Evolutionary conservation across 2,888 invertebrate genomes (phyloP), one percentile per base, ranked within the genome.

Genomic region (Tanytarsus gracilentus): DNA sequence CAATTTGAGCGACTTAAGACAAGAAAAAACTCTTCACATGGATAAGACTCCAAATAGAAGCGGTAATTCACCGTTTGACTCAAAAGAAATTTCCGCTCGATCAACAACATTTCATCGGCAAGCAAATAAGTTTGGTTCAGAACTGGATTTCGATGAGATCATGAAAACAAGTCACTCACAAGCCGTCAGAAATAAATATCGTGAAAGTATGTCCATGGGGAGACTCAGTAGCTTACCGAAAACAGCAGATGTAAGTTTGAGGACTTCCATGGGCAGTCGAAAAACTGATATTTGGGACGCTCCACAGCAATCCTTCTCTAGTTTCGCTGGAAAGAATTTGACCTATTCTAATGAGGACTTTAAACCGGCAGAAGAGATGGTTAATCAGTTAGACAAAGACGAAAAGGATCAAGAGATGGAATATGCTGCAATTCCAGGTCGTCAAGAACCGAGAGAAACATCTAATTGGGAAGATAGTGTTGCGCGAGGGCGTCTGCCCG

Each of bases 331-430:
- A 53, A 39, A n/a, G n/a, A 58, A 48, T 16, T 2, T 39, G 8
- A 44, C 48, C 29, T 40, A 21, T 14, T 18, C 29, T 16, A 48
- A 16, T 9, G 48, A 44, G 4, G 16, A 29, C 8, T 58, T 58
- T 16, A 48, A 29, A 2, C 55, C 58, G 1, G 44, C 44, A n/a
- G 58, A 52, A 11, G 6, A 70, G 21, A 72, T 73, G 72, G 65
- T 68, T 8, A 70, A 71, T 0, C 69, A 70, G 56, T 53, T 74
- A 5, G 60, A 68, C 11, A 64, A 66, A 33, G 72, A 72, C 61
- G 74, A 74, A 62, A 68, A 69, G 8, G 66, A 68, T 1, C 73
- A 74, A 72, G 72, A 72, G 1, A 67, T 71, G 23, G 69, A 72
- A 61, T 71, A 65, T 62, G 71, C 71, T 0, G 67, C 68, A 1